Conservation (phyloP, 2,888 invertebrate genomes). For the Cataglyphis albicans region DNA sequence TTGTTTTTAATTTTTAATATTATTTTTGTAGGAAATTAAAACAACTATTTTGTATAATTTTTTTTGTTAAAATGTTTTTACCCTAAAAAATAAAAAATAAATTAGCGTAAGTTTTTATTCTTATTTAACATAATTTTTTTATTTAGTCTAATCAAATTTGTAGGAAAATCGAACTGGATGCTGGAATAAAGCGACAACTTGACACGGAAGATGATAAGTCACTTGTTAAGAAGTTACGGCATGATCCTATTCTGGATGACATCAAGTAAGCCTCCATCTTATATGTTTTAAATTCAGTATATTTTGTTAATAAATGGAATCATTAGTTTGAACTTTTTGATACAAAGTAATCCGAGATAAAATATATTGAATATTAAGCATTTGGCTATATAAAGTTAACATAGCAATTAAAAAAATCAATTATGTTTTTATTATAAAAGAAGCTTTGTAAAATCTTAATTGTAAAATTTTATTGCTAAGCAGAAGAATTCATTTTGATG, state of each 20-base stretch:
- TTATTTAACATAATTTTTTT: not conserved
- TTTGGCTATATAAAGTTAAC: not conserved
- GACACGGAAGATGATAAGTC: conserved; percentile 67
- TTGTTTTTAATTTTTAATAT: not conserved
- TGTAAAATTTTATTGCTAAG: not conserved
- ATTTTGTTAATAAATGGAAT: not conserved
- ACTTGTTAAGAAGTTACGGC: conserved; percentile 77
- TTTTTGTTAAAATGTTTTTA: too few species aligned
- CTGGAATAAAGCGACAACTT: conserved; percentile 72
- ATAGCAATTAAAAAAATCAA: too few species aligned
- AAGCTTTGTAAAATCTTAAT: not conserved
- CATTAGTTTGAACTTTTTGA: not conserved
- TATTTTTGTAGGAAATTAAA: too few species aligned
- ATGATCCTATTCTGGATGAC: conserved; percentile 80
- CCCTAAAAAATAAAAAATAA: too few species aligned
- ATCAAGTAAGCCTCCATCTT: conserved; percentile 79
- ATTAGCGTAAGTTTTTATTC: too few species aligned
- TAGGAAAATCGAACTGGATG: conserved; percentile 59
- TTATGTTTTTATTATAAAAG: not conserved
- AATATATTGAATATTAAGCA: not conserved
- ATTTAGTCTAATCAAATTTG: conserved; percentile 18
- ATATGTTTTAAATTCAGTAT: not conserved
- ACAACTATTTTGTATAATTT: too few species aligned
- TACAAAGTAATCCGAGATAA: not conserved
- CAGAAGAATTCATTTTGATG: too few species aligned